A percentile compares a stretch with the other conserved stretches of the same genome.
These are phyloP conservation scores for Nycticorax nycticorax DNA, from an alignment of 2,113 vertebrate genomes.

Conservation along the genomic window DNA sequence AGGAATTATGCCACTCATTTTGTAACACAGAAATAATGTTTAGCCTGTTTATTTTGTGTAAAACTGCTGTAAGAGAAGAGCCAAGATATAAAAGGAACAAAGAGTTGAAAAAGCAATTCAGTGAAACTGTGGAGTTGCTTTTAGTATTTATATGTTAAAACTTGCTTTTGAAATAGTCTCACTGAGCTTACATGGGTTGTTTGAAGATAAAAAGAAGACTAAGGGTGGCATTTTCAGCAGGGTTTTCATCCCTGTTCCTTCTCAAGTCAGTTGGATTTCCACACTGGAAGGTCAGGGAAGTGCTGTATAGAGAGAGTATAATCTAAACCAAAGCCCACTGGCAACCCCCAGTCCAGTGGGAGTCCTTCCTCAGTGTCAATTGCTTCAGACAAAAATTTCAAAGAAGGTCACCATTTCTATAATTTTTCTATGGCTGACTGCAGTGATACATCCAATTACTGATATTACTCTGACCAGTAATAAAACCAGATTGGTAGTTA, in stretches of 20 bases:
- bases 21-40: not conserved
- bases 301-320: not conserved
- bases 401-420: not conserved
- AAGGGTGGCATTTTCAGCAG: not conserved
- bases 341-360: not conserved
- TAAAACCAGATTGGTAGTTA: not conserved
- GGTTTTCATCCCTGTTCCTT: not conserved
- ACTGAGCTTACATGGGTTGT: not conserved
- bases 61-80: not conserved
- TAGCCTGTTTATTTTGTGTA: not conserved
- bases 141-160: conserved; percentile 2
- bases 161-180: not conserved
- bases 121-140: not conserved
- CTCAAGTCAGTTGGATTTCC: conserved; percentile 16
- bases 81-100: not conserved
- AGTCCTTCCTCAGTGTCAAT: not conserved
- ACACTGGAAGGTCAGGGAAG: not conserved
- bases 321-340: not conserved
- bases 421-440: not conserved
- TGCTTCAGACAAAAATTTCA: not conserved
- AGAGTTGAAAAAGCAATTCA: not conserved
- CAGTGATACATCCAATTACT: not conserved
- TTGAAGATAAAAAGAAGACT: conserved; percentile 26
- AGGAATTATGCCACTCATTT: not conserved
- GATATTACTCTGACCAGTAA: not conserved